These are phyloP conservation scores for Cheumatopsyche charites DNA, from an alignment of 1,140 invertebrate genomes.

Conservation along the genomic window DNA sequence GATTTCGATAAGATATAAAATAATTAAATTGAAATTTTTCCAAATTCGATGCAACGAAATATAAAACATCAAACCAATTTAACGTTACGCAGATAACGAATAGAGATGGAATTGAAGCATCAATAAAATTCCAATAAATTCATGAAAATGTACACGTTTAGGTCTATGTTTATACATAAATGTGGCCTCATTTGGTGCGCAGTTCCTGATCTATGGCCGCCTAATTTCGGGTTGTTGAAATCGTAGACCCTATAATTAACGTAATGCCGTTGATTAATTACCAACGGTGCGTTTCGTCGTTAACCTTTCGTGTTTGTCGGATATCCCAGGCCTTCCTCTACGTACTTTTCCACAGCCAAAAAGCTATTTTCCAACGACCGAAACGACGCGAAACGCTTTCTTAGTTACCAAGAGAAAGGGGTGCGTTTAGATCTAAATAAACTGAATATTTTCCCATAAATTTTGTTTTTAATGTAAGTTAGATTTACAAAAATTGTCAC, in stretches of 20 bases:
- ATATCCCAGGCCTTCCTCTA: slow-evolving; percentile 17
- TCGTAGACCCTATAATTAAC: slow-evolving; percentile 46
- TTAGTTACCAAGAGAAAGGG: no score
- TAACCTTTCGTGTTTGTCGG: slow-evolving; percentile 45
- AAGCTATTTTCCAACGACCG: not conserved
- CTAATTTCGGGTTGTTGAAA: slow-evolving; percentile 44
- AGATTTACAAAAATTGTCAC: no score
- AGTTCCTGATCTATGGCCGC: slow-evolving; percentile 8
- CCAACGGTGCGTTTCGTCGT: slow-evolving; percentile 37
- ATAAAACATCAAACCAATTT: not conserved
- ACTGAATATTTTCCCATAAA: no score
- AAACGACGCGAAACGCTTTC: not conserved
- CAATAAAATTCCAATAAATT: not conserved
- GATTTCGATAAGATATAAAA: not conserved
- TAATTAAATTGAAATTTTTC: no score
- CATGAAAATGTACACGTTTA: not conserved
- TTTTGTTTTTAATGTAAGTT: no score
- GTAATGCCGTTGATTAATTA: slow-evolving; percentile 48
- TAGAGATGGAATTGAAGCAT: not conserved
- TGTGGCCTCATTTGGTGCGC: slow-evolving; percentile 10
- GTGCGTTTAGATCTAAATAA: no score
- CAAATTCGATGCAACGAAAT: no score
- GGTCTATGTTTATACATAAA: slow-evolving; percentile 4
- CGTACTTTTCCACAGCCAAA: not conserved
- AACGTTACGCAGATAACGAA: not conserved